Evolutionary conservation across 2,113 vertebrate genomes (phyloP).

Genomic region (Oryzias woworae): DNA sequence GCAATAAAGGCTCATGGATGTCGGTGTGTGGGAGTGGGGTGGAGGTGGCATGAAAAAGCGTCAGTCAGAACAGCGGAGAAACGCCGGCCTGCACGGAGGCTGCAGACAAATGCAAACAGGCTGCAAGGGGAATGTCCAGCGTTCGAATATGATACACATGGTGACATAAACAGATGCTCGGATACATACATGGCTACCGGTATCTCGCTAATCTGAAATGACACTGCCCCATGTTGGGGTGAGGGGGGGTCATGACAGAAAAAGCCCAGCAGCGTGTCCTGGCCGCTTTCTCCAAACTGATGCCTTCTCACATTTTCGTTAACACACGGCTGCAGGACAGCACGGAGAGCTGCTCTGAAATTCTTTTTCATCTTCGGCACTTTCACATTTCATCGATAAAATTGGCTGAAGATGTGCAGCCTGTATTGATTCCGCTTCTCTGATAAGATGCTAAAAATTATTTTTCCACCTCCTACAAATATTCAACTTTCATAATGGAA

Average conservation of each 20-base stretch:
- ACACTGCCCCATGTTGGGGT: neutral
- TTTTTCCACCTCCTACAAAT: too few species aligned
- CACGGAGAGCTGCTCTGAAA: too few species aligned
- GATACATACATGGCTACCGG: neutral
- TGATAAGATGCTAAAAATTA: too few species aligned
- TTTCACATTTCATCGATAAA: too few species aligned
- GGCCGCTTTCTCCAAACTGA: neutral
- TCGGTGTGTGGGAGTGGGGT: too few species aligned
- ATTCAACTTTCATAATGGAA: too few species aligned
- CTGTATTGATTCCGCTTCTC: too few species aligned
- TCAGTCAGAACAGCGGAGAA: constrained; percentile 25
- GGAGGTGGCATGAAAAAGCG: neutral
- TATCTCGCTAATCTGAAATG: neutral
- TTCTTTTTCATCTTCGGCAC: too few species aligned
- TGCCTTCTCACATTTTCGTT: neutral
- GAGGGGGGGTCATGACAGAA: neutral
- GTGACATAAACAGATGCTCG: neutral
- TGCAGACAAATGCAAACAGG: neutral
- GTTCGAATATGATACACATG: neutral
- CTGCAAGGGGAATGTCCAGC: neutral
- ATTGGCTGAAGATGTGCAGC: too few species aligned
- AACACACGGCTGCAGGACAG: neutral
- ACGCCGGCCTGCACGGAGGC: neutral
- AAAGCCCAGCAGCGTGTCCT: neutral
- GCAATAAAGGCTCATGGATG: neutral